phyloP scores from a whole-genome alignment of 23 tunicate species.

The Trididemnum nubilum region DNA sequence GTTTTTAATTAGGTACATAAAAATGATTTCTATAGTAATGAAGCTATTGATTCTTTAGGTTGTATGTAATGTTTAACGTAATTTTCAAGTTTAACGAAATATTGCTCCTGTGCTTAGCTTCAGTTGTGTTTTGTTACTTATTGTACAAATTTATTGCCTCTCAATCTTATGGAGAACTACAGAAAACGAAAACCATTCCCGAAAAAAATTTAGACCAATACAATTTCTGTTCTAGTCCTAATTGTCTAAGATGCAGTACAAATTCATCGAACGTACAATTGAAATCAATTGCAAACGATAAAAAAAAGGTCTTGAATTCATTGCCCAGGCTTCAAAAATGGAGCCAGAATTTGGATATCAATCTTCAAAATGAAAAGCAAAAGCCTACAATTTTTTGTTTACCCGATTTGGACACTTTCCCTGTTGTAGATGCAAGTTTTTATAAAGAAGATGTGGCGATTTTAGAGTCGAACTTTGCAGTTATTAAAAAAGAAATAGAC shows the following conservation, averaged over 20 bases:
- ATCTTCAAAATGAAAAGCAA: not conserved
- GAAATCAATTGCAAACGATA: not conserved
- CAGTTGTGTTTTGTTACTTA: no score
- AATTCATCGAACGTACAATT: not conserved
- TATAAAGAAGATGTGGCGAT: slow-evolving; percentile 39
- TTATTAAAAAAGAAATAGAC: slow-evolving; percentile 33
- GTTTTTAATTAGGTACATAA: no score
- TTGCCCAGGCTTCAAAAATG: not conserved
- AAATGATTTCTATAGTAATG: no score
- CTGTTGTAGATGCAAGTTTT: slow-evolving; percentile 15
- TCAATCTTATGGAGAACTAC: no score
- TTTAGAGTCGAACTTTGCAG: slow-evolving; percentile 32
- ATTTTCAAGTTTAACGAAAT: no score
- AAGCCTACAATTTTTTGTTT: slow-evolving; percentile 44
- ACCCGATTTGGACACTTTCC: slow-evolving; percentile 33
- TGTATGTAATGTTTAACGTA: no score
- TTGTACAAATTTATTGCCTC: no score
- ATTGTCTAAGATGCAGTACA: slow-evolving; percentile 14
- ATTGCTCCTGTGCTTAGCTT: no score
- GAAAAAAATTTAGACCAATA: no score
- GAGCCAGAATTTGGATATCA: not conserved
- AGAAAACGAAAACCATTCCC: no score
- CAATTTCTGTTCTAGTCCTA: slow-evolving; percentile 11
- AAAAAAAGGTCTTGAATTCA: not conserved
- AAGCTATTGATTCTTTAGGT: no score